A percentile compares a stretch with the other conserved stretches of the same genome.
These are phyloP conservation scores for Antitype chi DNA, from an alignment of 2,888 invertebrate genomes.

Conservation along the genomic window DNA sequence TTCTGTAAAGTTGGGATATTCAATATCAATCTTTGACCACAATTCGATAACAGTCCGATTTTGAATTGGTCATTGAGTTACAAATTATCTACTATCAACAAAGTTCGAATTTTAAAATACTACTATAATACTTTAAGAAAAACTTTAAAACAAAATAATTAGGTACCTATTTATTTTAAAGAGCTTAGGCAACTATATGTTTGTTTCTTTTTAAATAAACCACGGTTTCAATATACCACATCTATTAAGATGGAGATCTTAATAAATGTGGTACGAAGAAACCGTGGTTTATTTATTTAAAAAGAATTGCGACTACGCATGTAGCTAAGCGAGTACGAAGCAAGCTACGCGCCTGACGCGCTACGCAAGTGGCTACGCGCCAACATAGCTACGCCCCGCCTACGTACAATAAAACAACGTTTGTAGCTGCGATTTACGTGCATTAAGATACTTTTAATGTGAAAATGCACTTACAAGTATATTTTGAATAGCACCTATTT, in stretches of 20 bases:
- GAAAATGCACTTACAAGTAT: not conserved
- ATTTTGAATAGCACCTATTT: conserved; percentile 11
- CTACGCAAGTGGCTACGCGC: not conserved
- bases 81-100: not conserved
- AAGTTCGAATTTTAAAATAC: not conserved
- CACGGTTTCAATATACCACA: too few species aligned
- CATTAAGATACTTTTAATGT: not conserved
- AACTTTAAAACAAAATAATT: not conserved
- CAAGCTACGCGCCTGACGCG: not conserved
- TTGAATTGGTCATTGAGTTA: not conserved
- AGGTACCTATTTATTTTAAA: not conserved
- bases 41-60: not conserved
- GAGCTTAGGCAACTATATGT: not conserved
- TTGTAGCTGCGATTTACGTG: not conserved
- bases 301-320: not conserved
- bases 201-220: not conserved
- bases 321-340: not conserved
- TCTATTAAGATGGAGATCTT: not conserved
- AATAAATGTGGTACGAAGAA: too few species aligned
- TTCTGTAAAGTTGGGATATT: not conserved
- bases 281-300: not conserved
- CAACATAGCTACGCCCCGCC: not conserved
- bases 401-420: not conserved
- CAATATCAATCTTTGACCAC: not conserved
- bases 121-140: not conserved